A percentile compares a stretch with the other conserved stretches of the same genome.
Evolutionary conservation across 2,888 invertebrate species (phyloP).

Genomic region (Leptura quadrifasciata): DNA sequence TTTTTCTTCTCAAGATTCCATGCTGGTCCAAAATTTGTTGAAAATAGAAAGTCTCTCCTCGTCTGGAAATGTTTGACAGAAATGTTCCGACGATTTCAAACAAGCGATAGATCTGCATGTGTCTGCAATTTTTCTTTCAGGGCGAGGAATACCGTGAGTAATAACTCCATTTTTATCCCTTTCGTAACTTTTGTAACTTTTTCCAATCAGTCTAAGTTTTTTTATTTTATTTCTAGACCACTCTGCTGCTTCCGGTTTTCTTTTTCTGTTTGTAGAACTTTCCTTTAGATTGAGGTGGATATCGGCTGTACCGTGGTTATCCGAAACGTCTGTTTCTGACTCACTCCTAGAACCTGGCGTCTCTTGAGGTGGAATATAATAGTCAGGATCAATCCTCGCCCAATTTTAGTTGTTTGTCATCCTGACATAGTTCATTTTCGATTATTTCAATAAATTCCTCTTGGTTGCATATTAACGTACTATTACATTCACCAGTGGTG

Average conservation of each 20-base stretch:
- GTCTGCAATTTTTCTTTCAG: constrained; percentile 8
- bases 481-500: background rate
- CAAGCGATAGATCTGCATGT: constrained; percentile 20
- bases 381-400: background rate
- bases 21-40: constrained; percentile 30
- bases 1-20: constrained; percentile 33
- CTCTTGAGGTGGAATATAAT: background rate
- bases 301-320: background rate
- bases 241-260: constrained; percentile 21
- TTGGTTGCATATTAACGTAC: background rate
- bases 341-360: background rate
- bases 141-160: constrained; percentile 23
- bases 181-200: constrained; percentile 28
- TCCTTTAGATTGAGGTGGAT: background rate
- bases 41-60: constrained; percentile 19
- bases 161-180: constrained; percentile 27
- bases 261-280: constrained; percentile 20
- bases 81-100: constrained; percentile 14
- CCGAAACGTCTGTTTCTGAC: background rate
- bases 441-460: background rate
- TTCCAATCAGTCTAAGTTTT: constrained; percentile 21
- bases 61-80: constrained; percentile 13
- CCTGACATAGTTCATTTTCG: background rate
- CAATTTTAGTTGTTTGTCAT: background rate
- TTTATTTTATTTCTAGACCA: constrained; percentile 28